Conservation (phyloP, 2,888 invertebrate genomes). For the Amblyjoppa fuscipennis region DNA sequence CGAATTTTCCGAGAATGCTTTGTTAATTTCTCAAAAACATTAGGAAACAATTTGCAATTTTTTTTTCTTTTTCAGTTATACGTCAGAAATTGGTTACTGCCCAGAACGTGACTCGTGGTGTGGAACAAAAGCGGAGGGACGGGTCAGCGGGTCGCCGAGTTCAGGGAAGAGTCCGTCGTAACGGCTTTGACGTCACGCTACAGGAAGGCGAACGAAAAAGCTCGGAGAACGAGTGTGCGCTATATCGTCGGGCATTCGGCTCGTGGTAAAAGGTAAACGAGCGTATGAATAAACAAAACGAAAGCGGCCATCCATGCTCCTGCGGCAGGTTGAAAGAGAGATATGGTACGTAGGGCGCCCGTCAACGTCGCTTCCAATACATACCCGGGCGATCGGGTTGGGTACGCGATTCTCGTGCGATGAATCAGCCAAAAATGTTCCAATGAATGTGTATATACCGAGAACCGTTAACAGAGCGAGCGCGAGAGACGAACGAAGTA, state of each 20-base stretch:
- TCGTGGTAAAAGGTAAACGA: slow-evolving; percentile 56
- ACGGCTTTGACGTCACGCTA: slow-evolving; percentile 38
- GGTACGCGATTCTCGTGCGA: slow-evolving; percentile 40
- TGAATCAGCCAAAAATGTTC: slow-evolving; percentile 48
- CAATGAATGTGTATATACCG: slow-evolving; percentile 17
- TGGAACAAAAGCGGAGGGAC: slow-evolving; percentile 16
- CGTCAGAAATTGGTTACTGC: neutral
- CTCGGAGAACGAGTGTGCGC: slow-evolving; percentile 24
- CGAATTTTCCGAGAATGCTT: too few relatives aligned
- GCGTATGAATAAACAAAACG: slow-evolving; percentile 64
- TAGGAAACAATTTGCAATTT: neutral
- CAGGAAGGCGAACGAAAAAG: slow-evolving; percentile 29
- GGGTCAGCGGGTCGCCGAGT: slow-evolving; percentile 20
- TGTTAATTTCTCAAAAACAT: too few relatives aligned
- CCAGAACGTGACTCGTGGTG: neutral
- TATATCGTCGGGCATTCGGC: slow-evolving; percentile 37
- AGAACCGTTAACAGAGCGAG: slow-evolving; percentile 17
- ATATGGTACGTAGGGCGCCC: slow-evolving; percentile 4
- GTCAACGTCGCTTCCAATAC: slow-evolving; percentile 49
- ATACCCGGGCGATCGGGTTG: slow-evolving; percentile 30
- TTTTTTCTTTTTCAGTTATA: neutral
- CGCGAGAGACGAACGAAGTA: slow-evolving; percentile 16
- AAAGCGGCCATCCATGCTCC: slow-evolving; percentile 32
- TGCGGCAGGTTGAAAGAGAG: slow-evolving; percentile 20
- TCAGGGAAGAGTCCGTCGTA: slow-evolving; percentile 27